These are phyloP conservation scores for Grantiella picta DNA, from an alignment of 2,113 vertebrate species.

Conservation along the genomic window DNA sequence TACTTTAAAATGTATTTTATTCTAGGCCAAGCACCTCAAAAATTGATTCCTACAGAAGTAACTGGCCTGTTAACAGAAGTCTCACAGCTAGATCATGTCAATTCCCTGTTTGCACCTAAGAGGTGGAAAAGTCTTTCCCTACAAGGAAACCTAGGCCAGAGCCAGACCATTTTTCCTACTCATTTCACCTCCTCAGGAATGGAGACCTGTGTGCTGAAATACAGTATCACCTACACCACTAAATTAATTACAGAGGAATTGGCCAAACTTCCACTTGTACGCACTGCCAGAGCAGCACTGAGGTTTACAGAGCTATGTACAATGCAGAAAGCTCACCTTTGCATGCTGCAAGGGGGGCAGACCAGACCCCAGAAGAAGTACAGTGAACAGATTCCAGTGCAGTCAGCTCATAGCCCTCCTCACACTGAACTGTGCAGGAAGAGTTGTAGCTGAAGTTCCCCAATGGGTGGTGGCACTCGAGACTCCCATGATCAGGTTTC, in stretches of 20 bases:
- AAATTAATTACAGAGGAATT: not conserved
- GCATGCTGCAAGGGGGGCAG: conserved; percentile 71
- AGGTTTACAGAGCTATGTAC: not conserved
- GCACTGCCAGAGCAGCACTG: not conserved
- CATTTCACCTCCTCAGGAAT: not conserved
- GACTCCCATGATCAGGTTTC: conserved; percentile 27
- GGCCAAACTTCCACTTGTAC: not conserved
- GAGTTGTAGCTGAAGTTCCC: conserved; percentile 75
- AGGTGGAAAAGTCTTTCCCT: not conserved
- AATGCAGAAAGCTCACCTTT: conserved; percentile 59
- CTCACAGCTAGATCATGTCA: not conserved
- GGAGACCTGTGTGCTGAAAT: not conserved
- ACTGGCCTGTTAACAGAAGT: not conserved
- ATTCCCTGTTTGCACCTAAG: not conserved
- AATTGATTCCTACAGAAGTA: not conserved
- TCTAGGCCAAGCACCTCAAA: not conserved
- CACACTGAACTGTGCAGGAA: conserved; percentile 74
- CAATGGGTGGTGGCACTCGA: conserved; percentile 46
- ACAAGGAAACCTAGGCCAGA: not conserved
- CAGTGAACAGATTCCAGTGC: conserved; percentile 67
- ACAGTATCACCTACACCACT: not conserved
- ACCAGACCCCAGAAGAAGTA: conserved; percentile 76
- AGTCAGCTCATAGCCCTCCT: conserved; percentile 71
- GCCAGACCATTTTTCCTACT: not conserved
- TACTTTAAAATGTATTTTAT: not conserved